Evolutionary conservation across 2,113 vertebrate genomes (phyloP), one percentile per base, ranked within the genome.

Genomic region (Prionailurus bengalensis): DNA sequence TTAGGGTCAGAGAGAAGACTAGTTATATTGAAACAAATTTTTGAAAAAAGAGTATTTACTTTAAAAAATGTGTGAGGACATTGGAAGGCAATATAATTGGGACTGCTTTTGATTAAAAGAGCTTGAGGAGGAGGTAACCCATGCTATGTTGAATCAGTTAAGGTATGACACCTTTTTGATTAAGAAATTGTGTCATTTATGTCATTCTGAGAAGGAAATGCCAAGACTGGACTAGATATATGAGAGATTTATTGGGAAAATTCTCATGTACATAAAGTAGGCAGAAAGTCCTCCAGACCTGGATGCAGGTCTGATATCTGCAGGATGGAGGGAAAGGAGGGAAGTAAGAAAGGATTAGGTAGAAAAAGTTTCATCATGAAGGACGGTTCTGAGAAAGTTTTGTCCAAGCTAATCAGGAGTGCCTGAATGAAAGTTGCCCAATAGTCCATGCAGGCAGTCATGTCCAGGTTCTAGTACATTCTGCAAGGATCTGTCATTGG

Each of bases 401-500:
- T 58, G 45, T 42, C 45, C 42, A 95, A 73, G 42, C 11, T 29
- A 39, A 65, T 65, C 16, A 51, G 39, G 10, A 39, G 11, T 39
- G 25, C 19, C 42, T 27, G 51, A 61, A 71, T 45, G 16, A 71
- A 83, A 78, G 27, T 58, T 71, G 21, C 39, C 31, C 33, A 0
- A 53, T 17, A 21, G 36, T 16, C 4, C 25, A 9, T 11, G 0
- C 12, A 10, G 27, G 7, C 5, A 29, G 53, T 2, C 31, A 31
- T 3, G 12, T n/a, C 15, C 1, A 79, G 25, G 6, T 61, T 63
- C 48, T 21, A 14, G 12, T 25, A 58, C 29, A 58, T 6, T 31
- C 25, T 1, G 1, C 16, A 55, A 53, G 16, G 23, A 10, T 12
- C 2, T 1, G 1, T 63, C 19, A 31, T 45, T 45, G 29, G 8